Conservation (phyloP, 2,797 vertebrate species). For the Microcaecilia unicolor region DNA sequence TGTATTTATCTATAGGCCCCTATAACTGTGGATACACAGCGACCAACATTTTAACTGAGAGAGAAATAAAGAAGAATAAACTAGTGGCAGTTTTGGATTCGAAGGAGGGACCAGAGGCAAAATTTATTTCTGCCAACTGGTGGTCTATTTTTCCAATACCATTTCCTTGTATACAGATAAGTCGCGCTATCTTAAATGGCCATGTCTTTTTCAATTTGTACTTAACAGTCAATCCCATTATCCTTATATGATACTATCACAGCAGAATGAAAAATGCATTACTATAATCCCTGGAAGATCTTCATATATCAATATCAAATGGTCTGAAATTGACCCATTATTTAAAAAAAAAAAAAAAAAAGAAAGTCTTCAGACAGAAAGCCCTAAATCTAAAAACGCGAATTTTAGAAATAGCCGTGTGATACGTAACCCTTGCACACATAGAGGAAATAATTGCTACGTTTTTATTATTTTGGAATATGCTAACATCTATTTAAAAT, state of each 20-base stretch:
- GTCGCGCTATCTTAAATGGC: slow-evolving; percentile 90
- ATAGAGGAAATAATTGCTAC: slow-evolving; percentile 1
- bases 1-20: no score
- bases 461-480: slow-evolving; percentile 18
- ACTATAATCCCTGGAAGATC: slow-evolving; percentile 63
- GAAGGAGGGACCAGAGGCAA: slow-evolving; percentile 42
- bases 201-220: slow-evolving; percentile 91
- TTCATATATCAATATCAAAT: slow-evolving; percentile 74
- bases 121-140: slow-evolving; percentile 60
- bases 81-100: no score
- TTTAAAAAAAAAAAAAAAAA: no score
- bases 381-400: slow-evolving; percentile 41
- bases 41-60: no score
- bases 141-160: slow-evolving; percentile 62
- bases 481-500: background rate
- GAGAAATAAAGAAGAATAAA: no score
- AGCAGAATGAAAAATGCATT: slow-evolving; percentile 68
- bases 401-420: slow-evolving; percentile 23
- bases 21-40: no score
- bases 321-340: slow-evolving; percentile 61
- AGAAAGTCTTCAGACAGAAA: slow-evolving; percentile 44
- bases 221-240: slow-evolving; percentile 69
- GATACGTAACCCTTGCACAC: slow-evolving; percentile 4
- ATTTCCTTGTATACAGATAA: slow-evolving; percentile 81
- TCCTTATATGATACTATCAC: slow-evolving; percentile 63